Conservation (phyloP, 2,797 vertebrate genomes). For the Rhabdophis nuchalis region DNA sequence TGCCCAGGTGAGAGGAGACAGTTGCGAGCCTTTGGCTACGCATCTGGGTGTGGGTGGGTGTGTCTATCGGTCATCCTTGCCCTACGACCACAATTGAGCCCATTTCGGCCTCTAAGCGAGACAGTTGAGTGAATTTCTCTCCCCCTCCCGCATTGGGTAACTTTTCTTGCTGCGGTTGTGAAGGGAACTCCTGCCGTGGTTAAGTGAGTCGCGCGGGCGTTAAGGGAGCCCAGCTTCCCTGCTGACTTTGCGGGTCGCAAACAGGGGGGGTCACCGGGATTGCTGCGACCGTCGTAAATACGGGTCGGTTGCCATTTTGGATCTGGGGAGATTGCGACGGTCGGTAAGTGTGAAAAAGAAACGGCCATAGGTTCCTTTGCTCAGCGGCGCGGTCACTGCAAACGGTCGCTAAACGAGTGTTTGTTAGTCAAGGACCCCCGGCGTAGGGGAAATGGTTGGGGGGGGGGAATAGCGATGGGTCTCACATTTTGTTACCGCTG, state of each 20-base stretch:
- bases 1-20: not conserved
- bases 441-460: not conserved
- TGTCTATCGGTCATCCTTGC: accelerated
- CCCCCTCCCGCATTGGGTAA: not conserved
- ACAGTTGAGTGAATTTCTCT: no score
- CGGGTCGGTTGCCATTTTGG: not conserved
- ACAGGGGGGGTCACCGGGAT: not conserved
- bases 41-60: no score
- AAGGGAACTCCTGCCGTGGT: not conserved
- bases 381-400: not conserved
- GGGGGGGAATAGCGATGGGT: no score
- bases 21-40: not conserved
- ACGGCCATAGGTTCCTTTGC: accelerated
- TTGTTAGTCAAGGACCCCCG: no score
- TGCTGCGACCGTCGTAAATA: accelerated
- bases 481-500: no score
- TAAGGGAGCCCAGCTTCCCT: not conserved
- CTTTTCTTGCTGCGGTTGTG: not conserved
- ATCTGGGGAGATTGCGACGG: not conserved
- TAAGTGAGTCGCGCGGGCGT: accelerated
- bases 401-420: not conserved
- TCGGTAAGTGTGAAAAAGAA: not conserved
- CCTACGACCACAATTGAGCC: not conserved
- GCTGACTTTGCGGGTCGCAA: not conserved
- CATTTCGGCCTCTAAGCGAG: not conserved